phyloP scores from a whole-genome alignment of 2,113 vertebrate species.

The Candoia aspera region DNA sequence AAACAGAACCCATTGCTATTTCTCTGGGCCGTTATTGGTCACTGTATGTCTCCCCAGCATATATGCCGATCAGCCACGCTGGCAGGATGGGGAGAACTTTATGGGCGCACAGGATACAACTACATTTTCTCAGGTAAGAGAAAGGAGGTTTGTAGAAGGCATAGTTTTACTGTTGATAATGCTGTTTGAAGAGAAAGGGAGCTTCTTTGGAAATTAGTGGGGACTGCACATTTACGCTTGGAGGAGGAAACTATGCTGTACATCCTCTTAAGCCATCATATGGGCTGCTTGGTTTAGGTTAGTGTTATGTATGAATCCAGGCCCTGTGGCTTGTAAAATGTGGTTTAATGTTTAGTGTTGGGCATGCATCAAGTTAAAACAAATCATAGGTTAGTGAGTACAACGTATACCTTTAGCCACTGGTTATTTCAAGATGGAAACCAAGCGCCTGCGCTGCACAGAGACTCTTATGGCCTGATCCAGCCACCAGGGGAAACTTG shows the following conservation, averaged over 20 bases:
- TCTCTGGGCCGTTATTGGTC: not conserved
- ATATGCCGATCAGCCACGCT: conserved; percentile 96
- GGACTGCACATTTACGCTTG: not conserved
- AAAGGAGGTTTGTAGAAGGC: not conserved
- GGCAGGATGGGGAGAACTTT: conserved; percentile 97
- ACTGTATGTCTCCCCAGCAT: conserved; percentile 76
- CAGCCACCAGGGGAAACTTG: not conserved
- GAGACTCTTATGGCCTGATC: not conserved
- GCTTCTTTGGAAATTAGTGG: not conserved
- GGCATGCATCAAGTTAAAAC: not conserved
- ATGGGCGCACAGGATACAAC: conserved; percentile 97
- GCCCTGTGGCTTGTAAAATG: not conserved
- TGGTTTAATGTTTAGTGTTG: not conserved
- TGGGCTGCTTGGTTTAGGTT: not conserved
- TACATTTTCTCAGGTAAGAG: conserved; percentile 96
- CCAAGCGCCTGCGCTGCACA: not conserved
- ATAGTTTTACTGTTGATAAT: not conserved
- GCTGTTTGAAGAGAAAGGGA: not conserved
- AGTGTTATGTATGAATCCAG: not conserved
- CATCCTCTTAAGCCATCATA: not conserved
- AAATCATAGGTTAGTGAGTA: not conserved
- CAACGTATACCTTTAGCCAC: not conserved
- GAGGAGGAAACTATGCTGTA: not conserved
- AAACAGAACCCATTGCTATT: not conserved
- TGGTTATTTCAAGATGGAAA: not conserved